These are phyloP conservation scores for Prolemur simus DNA, from an alignment of 2,113 vertebrate genomes.

Conservation along the genomic window DNA sequence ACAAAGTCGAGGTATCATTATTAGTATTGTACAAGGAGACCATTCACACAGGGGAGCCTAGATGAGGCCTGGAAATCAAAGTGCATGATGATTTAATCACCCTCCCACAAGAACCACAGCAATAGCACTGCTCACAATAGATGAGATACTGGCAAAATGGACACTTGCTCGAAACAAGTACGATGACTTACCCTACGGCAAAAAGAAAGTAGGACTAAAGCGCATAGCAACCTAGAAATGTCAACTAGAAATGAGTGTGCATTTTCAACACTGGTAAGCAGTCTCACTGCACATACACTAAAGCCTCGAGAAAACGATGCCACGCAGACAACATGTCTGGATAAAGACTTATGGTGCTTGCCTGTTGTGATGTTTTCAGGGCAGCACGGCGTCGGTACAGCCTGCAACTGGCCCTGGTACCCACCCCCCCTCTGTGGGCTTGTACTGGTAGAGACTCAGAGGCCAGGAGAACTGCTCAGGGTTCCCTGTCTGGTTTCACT, in stretches of 20 bases:
- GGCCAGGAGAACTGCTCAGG: not conserved
- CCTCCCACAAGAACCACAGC: not conserved
- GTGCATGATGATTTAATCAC: not conserved
- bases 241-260: not conserved
- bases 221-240: not conserved
- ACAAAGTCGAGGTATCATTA: not conserved
- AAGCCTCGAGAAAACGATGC: not conserved
- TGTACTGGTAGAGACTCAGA: not conserved
- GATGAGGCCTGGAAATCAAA: not conserved
- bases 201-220: not conserved
- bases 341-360: accelerated
- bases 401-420: not conserved
- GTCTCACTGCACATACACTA: not conserved
- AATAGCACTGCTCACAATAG: not conserved
- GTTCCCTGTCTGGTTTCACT: not conserved
- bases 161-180: not conserved
- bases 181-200: not conserved
- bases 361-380: not conserved
- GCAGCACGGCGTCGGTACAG: no score
- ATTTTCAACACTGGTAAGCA: not conserved
- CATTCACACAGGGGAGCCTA: not conserved
- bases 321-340: not conserved
- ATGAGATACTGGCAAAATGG: not conserved
- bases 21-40: not conserved
- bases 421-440: not conserved